These are phyloP conservation scores for Acrobasis suavella DNA, from an alignment of 2,888 invertebrate genomes.

Conservation along the genomic window DNA sequence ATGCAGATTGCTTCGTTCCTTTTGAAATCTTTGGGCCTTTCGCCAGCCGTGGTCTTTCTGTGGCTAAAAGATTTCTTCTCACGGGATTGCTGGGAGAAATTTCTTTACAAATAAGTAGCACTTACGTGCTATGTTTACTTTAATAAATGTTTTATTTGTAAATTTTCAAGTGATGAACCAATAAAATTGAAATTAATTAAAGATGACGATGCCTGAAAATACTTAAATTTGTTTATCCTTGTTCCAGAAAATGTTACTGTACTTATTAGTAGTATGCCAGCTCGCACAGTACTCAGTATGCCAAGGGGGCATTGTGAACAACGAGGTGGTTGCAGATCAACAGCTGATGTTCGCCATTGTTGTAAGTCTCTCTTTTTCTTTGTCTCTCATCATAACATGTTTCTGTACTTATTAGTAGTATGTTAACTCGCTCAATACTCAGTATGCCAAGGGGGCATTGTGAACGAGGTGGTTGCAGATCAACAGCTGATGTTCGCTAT, in stretches of 20 bases:
- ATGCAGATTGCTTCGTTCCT: no score
- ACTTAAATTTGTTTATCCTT: neutral
- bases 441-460: neutral
- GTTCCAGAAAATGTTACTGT: conserved; percentile 18
- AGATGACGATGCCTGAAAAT: no score
- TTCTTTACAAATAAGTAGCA: no score
- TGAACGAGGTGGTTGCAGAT: conserved; percentile 4
- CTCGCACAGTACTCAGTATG: neutral
- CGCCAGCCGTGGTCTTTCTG: no score
- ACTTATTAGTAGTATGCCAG: neutral
- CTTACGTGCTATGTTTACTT: no score
- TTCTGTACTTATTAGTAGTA: neutral
- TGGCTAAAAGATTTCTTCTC: no score
- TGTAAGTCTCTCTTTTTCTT: conserved; percentile 5
- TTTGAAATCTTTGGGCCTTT: no score
- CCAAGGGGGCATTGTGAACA: neutral
- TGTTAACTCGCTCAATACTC: neutral
- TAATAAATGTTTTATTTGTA: no score
- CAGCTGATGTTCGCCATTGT: conserved; percentile 13
- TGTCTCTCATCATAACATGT: conserved; percentile 2
- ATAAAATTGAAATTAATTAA: no score
- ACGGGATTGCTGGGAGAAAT: no score
- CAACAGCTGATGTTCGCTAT: conserved; percentile 10
- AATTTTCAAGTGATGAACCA: no score
- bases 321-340: conserved; percentile 7